Conservation (phyloP, 2,888 invertebrate species). For the Calliphora vomitoria region DNA sequence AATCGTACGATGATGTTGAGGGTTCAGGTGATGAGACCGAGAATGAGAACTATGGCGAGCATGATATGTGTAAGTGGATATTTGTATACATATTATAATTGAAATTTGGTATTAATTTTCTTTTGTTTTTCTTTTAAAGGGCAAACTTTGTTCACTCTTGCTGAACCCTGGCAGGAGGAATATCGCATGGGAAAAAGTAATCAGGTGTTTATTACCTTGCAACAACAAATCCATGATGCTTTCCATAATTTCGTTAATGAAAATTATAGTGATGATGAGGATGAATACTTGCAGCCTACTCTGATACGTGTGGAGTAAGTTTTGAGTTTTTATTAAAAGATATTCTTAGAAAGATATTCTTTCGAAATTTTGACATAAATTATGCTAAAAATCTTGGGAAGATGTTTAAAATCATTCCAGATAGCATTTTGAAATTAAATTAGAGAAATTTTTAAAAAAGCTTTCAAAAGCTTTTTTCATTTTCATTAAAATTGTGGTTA, state of each 20-base stretch:
- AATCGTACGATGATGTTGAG: slow-evolving; percentile 74
- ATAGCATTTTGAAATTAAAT: no score
- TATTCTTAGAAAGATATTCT: neutral
- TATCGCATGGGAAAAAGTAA: slow-evolving; percentile 74
- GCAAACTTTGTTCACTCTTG: slow-evolving; percentile 79
- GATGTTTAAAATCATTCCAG: no score
- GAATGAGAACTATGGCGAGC: slow-evolving; percentile 71
- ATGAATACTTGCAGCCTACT: slow-evolving; percentile 74
- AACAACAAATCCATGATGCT: slow-evolving; percentile 75
- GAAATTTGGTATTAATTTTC: neutral
- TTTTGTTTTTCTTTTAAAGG: slow-evolving; percentile 74
- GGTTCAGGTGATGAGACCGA: slow-evolving; percentile 76
- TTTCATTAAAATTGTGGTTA: no score
- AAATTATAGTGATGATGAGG: slow-evolving; percentile 71
- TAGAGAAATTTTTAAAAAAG: no score
- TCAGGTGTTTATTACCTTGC: slow-evolving; percentile 75
- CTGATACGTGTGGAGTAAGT: slow-evolving; percentile 80
- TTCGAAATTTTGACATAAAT: no score
- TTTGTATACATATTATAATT: no score
- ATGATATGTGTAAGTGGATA: slow-evolving; percentile 77
- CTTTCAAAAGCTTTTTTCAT: no score
- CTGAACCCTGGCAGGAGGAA: slow-evolving; percentile 78
- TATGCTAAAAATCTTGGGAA: no score
- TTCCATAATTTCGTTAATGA: slow-evolving; percentile 76
- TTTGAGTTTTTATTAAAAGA: neutral